Base-by-base conservation (phyloP, 1,140 invertebrate species). In the Zaprionus ghesquierei region DNA sequence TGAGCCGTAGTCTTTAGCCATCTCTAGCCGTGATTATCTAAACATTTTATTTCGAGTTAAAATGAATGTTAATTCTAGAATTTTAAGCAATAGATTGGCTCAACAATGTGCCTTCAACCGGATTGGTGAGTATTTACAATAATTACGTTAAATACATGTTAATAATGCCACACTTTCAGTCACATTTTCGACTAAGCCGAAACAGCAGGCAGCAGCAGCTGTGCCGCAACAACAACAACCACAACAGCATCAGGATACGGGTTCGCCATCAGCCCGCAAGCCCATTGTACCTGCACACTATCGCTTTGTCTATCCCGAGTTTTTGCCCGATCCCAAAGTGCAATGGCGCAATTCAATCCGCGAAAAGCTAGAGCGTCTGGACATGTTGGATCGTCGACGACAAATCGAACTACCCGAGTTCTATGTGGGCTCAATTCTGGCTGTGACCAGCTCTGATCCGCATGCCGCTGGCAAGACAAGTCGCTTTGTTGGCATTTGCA, bases 401-500 rank as follows among this genome's bases (percentile, higher is more conserved):
- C 93, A 96, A 68, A 94, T 99, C 64, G 95, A 97, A 89, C 97
- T 99, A 75, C 99, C 99, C 3, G 98, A 99, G 92, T 99, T 99
- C 93, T 99, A 99, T 94, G 98, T 99, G 89, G 98, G 98, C 50
- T 97, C 96, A 20, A 95, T 99, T 68, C 81, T 99, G 89, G 96
- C 97, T 50, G 98, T 99, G 1, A 97, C 96, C n/a, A 95, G 96
- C 62, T 95, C 97, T 1, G 98, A 99, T 93, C 94, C 93, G 41
- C 96, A 98, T 94, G 95, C 97, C 33, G 95, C 96, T 13, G 95
- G 95, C 35, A 99, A 99, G 93, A 93, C 93, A 0, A 98, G 95
- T 87, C 94, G 95, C 89, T 99, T 99, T 94, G 96, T 99, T 59
- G 90, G 99, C 3, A 99, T 99, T 85, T 99, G 99, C 89, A 99